Percentiles rank a stretch among this genome's conserved stretches.
Evolutionary conservation across 2,797 vertebrate genomes (phyloP).

Genomic region (Xenopus petersii): DNA sequence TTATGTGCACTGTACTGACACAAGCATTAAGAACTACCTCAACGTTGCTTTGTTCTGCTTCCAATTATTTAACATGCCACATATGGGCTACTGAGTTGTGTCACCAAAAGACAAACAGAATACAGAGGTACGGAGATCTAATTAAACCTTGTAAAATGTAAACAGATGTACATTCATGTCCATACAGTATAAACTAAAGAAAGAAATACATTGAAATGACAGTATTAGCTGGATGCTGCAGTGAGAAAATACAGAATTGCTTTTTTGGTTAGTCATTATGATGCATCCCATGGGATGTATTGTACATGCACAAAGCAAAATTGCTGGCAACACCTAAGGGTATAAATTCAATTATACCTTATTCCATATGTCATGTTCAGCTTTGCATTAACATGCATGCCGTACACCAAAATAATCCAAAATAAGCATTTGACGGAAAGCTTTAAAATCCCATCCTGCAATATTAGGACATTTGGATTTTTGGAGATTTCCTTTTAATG

Average conservation of each 20-base stretch:
- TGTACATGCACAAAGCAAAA: constrained; percentile 35
- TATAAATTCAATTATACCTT: constrained; percentile 49
- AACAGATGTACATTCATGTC: constrained; percentile 24
- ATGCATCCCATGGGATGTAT: constrained; percentile 38
- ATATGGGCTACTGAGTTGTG: constrained; percentile 25
- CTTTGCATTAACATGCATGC: constrained; percentile 44
- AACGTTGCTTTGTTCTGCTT: not conserved
- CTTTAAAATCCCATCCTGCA: constrained; percentile 17
- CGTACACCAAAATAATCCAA: constrained; percentile 27
- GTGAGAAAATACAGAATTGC: constrained; percentile 30
- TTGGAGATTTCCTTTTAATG: constrained; percentile 22
- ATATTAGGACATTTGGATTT: constrained; percentile 31
- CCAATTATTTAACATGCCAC: not conserved
- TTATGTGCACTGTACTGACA: too few relatives aligned
- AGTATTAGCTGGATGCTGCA: constrained; percentile 17
- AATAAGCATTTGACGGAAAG: constrained; percentile 25
- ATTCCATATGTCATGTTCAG: constrained; percentile 45
- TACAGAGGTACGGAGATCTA: constrained; percentile 14
- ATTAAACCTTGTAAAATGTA: constrained; percentile 17
- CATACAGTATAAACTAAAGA: constrained; percentile 23
- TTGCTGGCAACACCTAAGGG: constrained; percentile 46
- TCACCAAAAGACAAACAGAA: constrained; percentile 14
- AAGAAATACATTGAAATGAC: constrained; percentile 10
- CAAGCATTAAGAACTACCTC: not conserved
- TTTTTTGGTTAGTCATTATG: constrained; percentile 36